phyloP scores from a whole-genome alignment of 2,888 invertebrate species.

The Anthophora plumipes region DNA sequence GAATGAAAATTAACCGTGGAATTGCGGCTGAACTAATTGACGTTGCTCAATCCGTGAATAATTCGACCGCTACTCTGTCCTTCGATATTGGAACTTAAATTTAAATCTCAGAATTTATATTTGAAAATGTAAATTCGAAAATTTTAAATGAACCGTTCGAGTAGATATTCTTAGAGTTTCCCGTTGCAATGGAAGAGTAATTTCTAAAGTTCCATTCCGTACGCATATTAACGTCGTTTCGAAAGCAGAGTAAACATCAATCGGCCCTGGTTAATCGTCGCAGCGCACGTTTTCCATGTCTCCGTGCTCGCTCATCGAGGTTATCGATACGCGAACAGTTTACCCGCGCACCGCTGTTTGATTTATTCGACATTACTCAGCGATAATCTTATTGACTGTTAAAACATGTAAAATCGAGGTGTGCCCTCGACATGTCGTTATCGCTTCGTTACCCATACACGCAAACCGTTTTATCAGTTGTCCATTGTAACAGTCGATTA shows the following conservation, averaged over 20 bases:
- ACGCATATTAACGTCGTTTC: conserved; percentile 27
- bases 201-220: not conserved
- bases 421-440: conserved; percentile 62
- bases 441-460: conserved; percentile 33
- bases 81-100: not conserved
- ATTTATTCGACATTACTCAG: conserved; percentile 78
- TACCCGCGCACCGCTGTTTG: conserved; percentile 72
- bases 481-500: conserved; percentile 45
- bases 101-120: not conserved
- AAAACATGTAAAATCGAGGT: conserved; percentile 76
- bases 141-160: too few relatives aligned
- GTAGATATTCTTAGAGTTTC: too few relatives aligned
- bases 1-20: conserved; percentile 7
- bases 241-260: conserved; percentile 39
- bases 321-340: conserved; percentile 68
- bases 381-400: conserved; percentile 80
- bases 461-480: conserved; percentile 43
- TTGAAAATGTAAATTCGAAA: not conserved
- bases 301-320: conserved; percentile 49
- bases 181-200: too few relatives aligned
- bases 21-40: conserved; percentile 19
- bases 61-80: not conserved
- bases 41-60: not conserved
- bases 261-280: conserved; percentile 21
- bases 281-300: conserved; percentile 28